phyloP scores from a whole-genome alignment of 2,888 invertebrate species.

The Heterodera filipjevi region DNA sequence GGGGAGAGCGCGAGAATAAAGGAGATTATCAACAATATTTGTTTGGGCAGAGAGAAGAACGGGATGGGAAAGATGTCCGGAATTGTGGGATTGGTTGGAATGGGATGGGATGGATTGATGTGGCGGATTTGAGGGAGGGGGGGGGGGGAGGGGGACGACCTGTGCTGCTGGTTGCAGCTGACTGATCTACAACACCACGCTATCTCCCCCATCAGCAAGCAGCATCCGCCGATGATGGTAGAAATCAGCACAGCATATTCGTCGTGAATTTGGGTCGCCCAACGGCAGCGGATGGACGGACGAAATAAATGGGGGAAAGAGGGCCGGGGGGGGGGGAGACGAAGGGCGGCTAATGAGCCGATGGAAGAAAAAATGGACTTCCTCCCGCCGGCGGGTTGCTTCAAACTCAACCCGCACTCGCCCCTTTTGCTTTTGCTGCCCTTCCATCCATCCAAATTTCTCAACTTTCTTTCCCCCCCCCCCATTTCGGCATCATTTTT shows the following conservation, averaged over 20 bases:
- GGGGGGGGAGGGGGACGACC: neutral
- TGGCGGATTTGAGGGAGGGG: neutral
- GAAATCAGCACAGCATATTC: slow-evolving; percentile 1
- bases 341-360: neutral
- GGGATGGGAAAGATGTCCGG: neutral
- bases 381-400: no score
- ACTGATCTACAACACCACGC: neutral
- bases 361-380: slow-evolving; percentile 5
- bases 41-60: neutral
- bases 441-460: neutral
- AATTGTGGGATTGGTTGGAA: neutral
- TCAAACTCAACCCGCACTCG: neutral
- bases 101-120: neutral
- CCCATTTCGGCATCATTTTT: neutral
- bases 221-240: no score
- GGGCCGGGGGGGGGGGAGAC: neutral
- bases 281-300: neutral
- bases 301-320: neutral
- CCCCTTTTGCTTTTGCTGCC: neutral
- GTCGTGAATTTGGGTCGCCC: neutral
- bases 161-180: neutral
- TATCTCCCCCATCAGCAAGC: neutral
- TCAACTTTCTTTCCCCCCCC: neutral
- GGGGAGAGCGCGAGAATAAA: no score
- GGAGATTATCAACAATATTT: neutral